Percentiles rank a stretch among this genome's conserved stretches.
Conservation (phyloP, 30 jellyfish, hydroid and myxozoan genomes). For the Hydractinia echinata region DNA sequence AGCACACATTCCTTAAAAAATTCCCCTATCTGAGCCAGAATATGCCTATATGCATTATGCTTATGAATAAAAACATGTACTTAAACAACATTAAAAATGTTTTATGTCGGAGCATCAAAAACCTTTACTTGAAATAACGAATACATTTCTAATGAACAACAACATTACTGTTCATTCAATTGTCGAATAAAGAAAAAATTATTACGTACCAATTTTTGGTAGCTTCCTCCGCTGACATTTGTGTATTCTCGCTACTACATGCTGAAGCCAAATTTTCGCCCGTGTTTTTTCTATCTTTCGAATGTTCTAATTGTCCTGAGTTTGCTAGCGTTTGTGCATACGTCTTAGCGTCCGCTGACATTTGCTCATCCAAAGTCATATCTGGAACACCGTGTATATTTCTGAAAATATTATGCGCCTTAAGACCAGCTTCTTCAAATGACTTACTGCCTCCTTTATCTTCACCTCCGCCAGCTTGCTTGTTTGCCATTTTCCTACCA, state of each 20-base stretch:
- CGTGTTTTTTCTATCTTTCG: slow-evolving; percentile 39
- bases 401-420: slow-evolving; percentile 73
- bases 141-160: no score
- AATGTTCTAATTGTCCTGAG: slow-evolving; percentile 63
- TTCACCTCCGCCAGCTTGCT: slow-evolving; percentile 1
- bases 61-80: neutral
- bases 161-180: no score
- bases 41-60: neutral
- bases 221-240: slow-evolving; percentile 84
- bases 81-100: neutral
- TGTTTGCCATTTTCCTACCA: slow-evolving; percentile 2
- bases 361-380: slow-evolving; percentile 53
- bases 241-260: slow-evolving; percentile 56
- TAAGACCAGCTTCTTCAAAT: slow-evolving; percentile 27
- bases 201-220: slow-evolving; percentile 64
- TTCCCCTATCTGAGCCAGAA: no score
- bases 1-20: neutral
- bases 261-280: slow-evolving; percentile 94
- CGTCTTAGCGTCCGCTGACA: slow-evolving; percentile 74
- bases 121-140: no score
- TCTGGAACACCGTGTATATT: slow-evolving; percentile 71
- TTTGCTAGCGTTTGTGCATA: slow-evolving; percentile 72
- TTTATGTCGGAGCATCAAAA: neutral
- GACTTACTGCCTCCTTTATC: neutral
- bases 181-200: neutral